Evolutionary conservation across 37 sponge, comb jelly and placozoan species (phyloP).

Genomic region (Eunapius fragilis): DNA sequence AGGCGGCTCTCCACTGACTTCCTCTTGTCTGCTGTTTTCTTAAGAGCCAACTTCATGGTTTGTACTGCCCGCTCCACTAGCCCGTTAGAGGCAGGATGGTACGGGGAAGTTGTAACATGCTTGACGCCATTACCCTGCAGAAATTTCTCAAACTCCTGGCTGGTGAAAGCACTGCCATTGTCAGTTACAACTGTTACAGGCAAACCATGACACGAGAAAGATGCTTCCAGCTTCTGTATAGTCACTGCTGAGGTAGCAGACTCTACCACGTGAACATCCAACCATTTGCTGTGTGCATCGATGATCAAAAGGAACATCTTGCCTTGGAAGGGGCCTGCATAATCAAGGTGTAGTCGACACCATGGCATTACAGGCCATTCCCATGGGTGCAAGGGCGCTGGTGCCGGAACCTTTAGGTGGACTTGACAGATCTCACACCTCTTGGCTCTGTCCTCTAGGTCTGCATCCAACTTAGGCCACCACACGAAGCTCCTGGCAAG

Average conservation of each 20-base stretch:
- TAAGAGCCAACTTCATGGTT: too few species aligned
- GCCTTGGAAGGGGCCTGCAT: conserved; percentile 49
- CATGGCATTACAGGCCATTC: conserved; percentile 61
- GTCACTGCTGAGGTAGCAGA: conserved; percentile 19
- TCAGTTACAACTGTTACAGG: conserved; percentile 44
- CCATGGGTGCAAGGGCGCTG: conserved; percentile 50
- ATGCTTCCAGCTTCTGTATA: conserved; percentile 32
- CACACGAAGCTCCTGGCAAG: too few species aligned
- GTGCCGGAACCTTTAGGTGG: neutral
- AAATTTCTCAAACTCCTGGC: conserved; percentile 30
- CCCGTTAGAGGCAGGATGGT: too few species aligned
- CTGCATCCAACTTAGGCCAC: conserved; percentile 33
- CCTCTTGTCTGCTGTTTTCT: too few species aligned
- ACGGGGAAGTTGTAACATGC: conserved; percentile 31
- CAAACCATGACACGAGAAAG: conserved; percentile 31
- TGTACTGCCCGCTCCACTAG: too few species aligned
- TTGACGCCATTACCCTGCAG: conserved; percentile 16
- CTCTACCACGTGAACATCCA: too few species aligned
- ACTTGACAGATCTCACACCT: conserved; percentile 33
- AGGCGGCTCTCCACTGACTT: conserved; percentile 8
- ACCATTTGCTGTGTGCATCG: conserved; percentile 60
- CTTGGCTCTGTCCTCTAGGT: too few species aligned
- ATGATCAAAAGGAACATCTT: conserved; percentile 45
- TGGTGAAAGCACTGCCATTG: conserved; percentile 48
- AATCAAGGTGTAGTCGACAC: conserved; percentile 45